A percentile compares a stretch with the other conserved stretches of the same genome.
Evolutionary conservation across 2,888 invertebrate species (phyloP).

Genomic region (Bimastos eiseni): DNA sequence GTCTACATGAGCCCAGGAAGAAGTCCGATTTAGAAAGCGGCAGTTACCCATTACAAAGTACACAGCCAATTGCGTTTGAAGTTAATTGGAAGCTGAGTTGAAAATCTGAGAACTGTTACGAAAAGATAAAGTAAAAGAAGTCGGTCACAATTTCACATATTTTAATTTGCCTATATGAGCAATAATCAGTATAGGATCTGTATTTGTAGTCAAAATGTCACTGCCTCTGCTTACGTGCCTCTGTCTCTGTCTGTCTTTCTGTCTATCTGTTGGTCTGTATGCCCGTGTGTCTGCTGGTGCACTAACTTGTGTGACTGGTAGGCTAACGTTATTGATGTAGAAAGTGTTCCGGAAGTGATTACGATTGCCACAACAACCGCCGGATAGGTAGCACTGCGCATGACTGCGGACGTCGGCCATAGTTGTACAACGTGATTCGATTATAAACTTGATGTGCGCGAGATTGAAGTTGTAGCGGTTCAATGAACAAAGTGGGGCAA

Average conservation of each 20-base stretch:
- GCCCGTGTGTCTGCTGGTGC: background rate
- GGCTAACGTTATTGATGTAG: constrained; percentile 13
- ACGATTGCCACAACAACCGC: background rate
- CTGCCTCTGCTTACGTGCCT: too few species aligned
- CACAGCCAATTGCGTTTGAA: background rate
- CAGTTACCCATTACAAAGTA: background rate
- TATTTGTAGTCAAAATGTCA: too few species aligned
- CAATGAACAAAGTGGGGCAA: background rate
- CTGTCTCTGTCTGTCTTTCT: background rate
- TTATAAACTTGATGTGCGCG: background rate
- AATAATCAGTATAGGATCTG: background rate
- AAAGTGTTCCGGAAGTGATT: background rate
- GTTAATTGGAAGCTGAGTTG: background rate
- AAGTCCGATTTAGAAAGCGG: background rate
- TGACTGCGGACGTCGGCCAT: background rate
- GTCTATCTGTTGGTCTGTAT: background rate
- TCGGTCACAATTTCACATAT: background rate
- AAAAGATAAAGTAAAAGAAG: background rate
- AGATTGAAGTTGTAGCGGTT: background rate
- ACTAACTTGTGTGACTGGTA: background rate
- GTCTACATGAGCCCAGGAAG: background rate
- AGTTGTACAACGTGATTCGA: background rate
- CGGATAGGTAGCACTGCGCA: background rate
- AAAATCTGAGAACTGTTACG: background rate
- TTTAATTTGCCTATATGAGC: background rate